Conservation (phyloP, 53 echinoderm and acorn worm genomes). For the Stichopus horrens region DNA sequence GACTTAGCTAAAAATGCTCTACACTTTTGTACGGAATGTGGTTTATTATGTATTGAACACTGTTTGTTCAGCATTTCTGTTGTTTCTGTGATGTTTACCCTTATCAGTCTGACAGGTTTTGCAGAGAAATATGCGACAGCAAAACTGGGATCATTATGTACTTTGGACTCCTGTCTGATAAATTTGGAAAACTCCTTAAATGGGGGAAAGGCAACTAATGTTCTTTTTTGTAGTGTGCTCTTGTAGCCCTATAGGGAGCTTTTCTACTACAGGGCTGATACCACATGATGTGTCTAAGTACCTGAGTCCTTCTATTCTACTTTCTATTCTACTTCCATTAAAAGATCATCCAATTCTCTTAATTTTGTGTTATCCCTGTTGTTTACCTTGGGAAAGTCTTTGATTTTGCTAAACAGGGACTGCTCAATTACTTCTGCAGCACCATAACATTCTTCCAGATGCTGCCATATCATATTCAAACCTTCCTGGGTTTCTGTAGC, state of each 20-base stretch:
- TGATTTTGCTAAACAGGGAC: neutral
- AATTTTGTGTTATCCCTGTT: slow-evolving; percentile 47
- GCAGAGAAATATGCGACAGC: neutral
- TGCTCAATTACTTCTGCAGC: slow-evolving; percentile 43
- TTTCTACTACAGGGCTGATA: slow-evolving; percentile 40
- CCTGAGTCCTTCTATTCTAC: slow-evolving; percentile 38
- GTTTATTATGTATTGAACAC: slow-evolving; percentile 52
- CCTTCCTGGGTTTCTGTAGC: neutral
- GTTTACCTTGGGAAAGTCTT: slow-evolving; percentile 41
- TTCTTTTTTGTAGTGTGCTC: slow-evolving; percentile 41
- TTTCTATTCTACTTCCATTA: slow-evolving; percentile 37
- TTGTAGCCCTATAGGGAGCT: slow-evolving; percentile 52
- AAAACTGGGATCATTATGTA: slow-evolving; percentile 49
- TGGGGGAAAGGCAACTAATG: slow-evolving; percentile 50
- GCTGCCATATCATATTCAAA: slow-evolving; percentile 37
- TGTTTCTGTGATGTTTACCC: neutral
- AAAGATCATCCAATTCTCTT: slow-evolving; percentile 40
- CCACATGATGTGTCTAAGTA: slow-evolving; percentile 55
- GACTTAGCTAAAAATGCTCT: slow-evolving; percentile 42
- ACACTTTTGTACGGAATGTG: slow-evolving; percentile 50
- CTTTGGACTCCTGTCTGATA: slow-evolving; percentile 38
- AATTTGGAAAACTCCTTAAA: slow-evolving; percentile 49
- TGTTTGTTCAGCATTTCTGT: neutral
- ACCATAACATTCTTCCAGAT: slow-evolving; percentile 44
- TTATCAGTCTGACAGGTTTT: neutral